Conservation (phyloP, 2,888 invertebrate species). For the Noctuana brunneofusca region DNA sequence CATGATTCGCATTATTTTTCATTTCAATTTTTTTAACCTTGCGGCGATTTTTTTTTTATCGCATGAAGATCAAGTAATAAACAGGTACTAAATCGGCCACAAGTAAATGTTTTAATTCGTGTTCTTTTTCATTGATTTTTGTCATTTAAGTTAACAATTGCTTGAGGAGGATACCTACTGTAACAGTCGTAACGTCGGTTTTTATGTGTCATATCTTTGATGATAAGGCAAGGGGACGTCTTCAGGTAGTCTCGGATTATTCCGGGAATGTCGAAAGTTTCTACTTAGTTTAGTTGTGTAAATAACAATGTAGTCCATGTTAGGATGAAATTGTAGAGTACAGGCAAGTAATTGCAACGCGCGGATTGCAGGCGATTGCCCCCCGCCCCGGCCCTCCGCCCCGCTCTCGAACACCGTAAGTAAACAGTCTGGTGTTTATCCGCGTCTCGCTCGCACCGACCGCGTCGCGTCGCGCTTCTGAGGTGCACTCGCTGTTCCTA, state of each 20-base stretch:
- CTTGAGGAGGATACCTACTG: background rate
- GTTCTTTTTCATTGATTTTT: background rate
- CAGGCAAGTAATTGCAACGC: constrained; percentile 79
- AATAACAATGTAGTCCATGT: constrained; percentile 44
- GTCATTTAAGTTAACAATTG: constrained; percentile 1
- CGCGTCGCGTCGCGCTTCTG: constrained; percentile 81
- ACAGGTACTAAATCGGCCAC: background rate
- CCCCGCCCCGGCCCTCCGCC: constrained; percentile 66
- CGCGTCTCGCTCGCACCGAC: constrained; percentile 83
- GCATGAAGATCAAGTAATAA: constrained; percentile 15
- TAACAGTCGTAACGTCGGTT: background rate
- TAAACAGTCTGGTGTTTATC: constrained; percentile 83
- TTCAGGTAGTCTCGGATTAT: constrained; percentile 14
- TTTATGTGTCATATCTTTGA: constrained; percentile 3
- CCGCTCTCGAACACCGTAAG: constrained; percentile 80
- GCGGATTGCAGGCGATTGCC: constrained; percentile 79
- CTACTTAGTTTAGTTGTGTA: constrained; percentile 14
- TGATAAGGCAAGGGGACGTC: constrained; percentile 15
- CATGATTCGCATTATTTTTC: constrained; percentile 10
- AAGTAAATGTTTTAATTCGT: background rate
- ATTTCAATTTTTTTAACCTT: background rate
- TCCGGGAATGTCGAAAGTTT: background rate
- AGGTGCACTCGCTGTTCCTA: constrained; percentile 83
- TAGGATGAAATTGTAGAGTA: constrained; percentile 72
- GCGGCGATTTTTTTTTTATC: constrained; percentile 11